Evolutionary conservation across 35 echinoderm and acorn worm species (phyloP), one percentile per base, ranked within the genome.

Genomic region (Ophiothrix spiculata): DNA sequence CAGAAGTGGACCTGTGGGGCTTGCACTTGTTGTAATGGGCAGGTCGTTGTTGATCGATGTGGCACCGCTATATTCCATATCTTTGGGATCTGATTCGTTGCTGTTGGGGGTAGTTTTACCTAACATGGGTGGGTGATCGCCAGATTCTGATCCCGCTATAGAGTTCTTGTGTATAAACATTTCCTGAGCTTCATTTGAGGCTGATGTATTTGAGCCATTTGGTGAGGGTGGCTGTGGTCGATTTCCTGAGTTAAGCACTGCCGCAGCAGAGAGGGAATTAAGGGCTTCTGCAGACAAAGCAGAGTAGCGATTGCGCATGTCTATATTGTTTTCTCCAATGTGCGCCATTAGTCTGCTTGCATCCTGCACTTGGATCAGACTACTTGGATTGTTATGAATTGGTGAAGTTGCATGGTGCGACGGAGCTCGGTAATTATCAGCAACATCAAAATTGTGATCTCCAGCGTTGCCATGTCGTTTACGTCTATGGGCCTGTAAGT

Each of bases 401-500:
- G 60, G 60, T 1, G 60, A 69, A 12, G 60, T 69, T 6, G 60
- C 25, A 69, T 69, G 17, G 60, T 69, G 60, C 23, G 60, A 69
- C 60, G 21, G 8, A 11, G 45, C 8, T 21, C 21, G 60, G 25
- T 69, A 69, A 28, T 28, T 28, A 15, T 15, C 17, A 28, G 29
- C 16, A 54, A 25, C 60, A 69, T 25, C 29, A 69, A 25, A 4
- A 25, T 69, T 69, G 1, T 69, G 60, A n/a, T n/a, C n/a, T 12
- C 29, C 60, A 69, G 60, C 2, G 60, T 69, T 49, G 19, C 42
- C 84, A 45, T 99, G 96, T 33, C 92, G 89, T 64, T 99, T 99
- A 35, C 92, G 86, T 56, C 86, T 85, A 42, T 99, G 96, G 33
- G 92, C 92, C 75, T 91, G 89, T 49, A 99, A 80, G 76, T 99